Conservation (phyloP, 2,797 vertebrate genomes). For the Clarias platycephalus region DNA sequence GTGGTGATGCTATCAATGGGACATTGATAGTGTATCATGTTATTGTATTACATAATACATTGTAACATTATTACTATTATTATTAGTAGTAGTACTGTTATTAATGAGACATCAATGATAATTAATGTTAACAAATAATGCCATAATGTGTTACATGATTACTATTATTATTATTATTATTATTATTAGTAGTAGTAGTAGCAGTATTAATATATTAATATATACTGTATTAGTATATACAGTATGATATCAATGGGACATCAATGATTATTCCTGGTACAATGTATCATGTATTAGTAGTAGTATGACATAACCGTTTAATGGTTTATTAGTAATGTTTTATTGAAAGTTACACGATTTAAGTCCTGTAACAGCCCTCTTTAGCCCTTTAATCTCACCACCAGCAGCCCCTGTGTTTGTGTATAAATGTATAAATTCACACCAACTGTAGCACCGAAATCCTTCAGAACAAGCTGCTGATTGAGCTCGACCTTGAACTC, state of each 20-base stretch:
- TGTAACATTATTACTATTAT: no score
- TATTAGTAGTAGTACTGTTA: no score
- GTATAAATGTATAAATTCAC: background rate
- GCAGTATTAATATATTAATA: no score
- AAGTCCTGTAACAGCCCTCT: background rate
- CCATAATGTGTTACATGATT: no score
- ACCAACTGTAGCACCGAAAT: background rate
- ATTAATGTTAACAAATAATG: no score
- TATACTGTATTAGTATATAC: no score
- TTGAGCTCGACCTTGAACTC: slow-evolving; percentile 66
- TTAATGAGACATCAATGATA: no score
- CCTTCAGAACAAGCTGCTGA: slow-evolving; percentile 62
- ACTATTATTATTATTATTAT: no score
- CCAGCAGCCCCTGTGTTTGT: background rate
- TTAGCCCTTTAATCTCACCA: background rate
- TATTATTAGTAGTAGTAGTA: no score
- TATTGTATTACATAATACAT: no score
- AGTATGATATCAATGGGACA: background rate
- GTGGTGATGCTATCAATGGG: no score
- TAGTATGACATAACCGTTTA: background rate
- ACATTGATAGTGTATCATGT: background rate
- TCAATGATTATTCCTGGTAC: no score
- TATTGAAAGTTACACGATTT: background rate
- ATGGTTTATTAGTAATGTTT: background rate
- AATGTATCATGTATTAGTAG: background rate